Base-by-base conservation (phyloP, 2,888 invertebrate species). In the Macropis europaea region DNA sequence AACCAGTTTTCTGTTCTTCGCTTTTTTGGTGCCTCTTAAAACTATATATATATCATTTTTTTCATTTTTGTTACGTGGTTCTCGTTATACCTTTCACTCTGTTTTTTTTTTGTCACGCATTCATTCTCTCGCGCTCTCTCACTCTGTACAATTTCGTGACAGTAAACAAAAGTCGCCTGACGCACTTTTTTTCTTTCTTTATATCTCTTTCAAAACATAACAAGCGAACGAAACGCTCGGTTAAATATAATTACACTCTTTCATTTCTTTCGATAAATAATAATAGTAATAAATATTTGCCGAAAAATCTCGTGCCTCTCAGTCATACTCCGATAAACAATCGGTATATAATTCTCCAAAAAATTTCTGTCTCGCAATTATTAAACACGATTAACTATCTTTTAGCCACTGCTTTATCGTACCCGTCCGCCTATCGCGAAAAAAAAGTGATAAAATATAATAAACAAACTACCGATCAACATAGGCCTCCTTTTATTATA, bases 201-300 rank as follows among this genome's bases (percentile, higher is more conserved):
- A 80, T 78, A 81, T 81, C 74, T 80, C 81, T 81, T 57, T 80
- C 66, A 80, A 81, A 80, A 81, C 80, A 74, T 78, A 80, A 81
- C 81, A 80, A 81, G 81, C 81, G 80, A 81, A 81, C 78, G 72
- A 74, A 76, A 76, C 81, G 80, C 76, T 76, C 70, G 74, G 57
- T 75, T 73, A 80, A 80, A 80, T 76, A 72, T 59, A 64, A 73
- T 50, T 68, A 68, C 48, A 42, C 2, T 40, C 24, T 13, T 47
- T 53, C 13, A 56, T 67, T 60, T 66, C 64, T 70, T 61, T 73
- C 60, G 74, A 80, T 80, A 81, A 81, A 80, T 81, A 80, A 80
- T 79, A 72, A 77, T 81, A 67, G 54, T 67, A 81, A 81, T 81
- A 81, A 81, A 81, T 81, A 80, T 78, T 52, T 69, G 74, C 78